phyloP scores from a whole-genome alignment of 2,113 vertebrate genomes.

The Mus pahari region DNA sequence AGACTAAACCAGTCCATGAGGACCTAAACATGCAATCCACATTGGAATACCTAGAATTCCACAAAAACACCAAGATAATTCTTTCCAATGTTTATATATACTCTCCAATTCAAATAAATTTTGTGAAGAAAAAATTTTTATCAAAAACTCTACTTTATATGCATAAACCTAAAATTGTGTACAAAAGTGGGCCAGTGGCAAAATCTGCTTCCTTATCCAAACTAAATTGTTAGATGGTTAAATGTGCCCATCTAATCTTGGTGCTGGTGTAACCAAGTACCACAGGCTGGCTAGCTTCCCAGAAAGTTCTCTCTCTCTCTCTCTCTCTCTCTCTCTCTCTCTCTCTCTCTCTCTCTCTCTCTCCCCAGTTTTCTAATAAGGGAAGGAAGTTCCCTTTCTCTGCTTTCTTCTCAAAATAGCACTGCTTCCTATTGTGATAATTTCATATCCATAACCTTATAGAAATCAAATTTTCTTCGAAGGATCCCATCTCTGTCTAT shows the following conservation, averaged over 20 bases:
- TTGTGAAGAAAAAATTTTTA: constrained; percentile 38
- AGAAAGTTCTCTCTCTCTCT: not conserved
- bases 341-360: not conserved
- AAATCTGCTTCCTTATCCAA: constrained; percentile 43
- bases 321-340: no score
- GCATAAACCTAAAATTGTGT: not conserved
- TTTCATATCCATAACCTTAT: not conserved
- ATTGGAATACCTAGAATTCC: not conserved
- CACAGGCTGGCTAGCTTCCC: not conserved
- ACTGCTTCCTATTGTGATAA: not conserved
- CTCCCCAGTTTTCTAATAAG: not conserved
- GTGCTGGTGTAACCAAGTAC: not conserved
- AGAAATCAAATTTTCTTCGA: not conserved
- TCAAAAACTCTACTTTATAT: constrained; percentile 8
- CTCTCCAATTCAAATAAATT: not conserved
- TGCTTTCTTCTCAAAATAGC: not conserved
- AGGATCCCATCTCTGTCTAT: not conserved
- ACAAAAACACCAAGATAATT: not conserved
- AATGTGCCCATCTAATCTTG: not conserved
- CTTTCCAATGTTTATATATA: not conserved
- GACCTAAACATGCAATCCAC: not conserved
- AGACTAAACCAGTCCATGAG: not conserved
- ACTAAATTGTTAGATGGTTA: not conserved
- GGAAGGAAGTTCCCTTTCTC: not conserved
- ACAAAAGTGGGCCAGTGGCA: not conserved